phyloP scores from a whole-genome alignment of 2,113 vertebrate species.

The Barnardius zonarius region DNA sequence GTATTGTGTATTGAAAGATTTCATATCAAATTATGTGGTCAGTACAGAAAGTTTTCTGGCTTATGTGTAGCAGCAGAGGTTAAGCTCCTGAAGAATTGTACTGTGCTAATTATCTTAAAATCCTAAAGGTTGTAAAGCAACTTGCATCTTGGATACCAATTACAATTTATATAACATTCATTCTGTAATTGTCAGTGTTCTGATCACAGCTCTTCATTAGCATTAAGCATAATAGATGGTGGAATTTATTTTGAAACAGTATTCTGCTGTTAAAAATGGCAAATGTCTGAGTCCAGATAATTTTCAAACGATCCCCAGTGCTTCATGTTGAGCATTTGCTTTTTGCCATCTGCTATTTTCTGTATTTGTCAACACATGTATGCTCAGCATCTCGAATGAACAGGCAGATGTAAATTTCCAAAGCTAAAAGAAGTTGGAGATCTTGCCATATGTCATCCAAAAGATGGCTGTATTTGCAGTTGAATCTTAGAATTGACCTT shows the following conservation, averaged over 20 bases:
- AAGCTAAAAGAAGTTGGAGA: conserved; percentile 2
- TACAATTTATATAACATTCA: neutral
- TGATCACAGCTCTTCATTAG: neutral
- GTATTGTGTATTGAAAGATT: neutral
- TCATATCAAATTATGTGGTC: neutral
- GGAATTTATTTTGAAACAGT: neutral
- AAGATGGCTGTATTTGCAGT: neutral
- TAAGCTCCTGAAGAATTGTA: neutral
- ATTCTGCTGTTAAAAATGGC: neutral
- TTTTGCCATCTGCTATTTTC: conserved; percentile 56
- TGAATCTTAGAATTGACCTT: neutral
- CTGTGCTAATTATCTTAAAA: neutral
- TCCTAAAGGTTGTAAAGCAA: neutral
- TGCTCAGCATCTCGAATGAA: conserved; percentile 4
- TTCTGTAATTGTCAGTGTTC: neutral
- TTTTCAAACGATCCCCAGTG: neutral
- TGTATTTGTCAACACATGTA: conserved; percentile 25
- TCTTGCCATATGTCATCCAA: conserved; percentile 44
- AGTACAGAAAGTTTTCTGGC: neutral
- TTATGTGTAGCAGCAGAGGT: neutral
- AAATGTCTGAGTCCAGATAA: neutral
- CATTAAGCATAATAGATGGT: neutral
- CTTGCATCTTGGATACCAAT: neutral
- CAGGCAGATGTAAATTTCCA: conserved; percentile 25
- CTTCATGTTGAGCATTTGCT: conserved; percentile 13